A percentile compares a stretch with the other conserved stretches of the same genome.
phyloP scores from a whole-genome alignment of 2,797 vertebrate genomes.

The Eidolon dupreanum region DNA sequence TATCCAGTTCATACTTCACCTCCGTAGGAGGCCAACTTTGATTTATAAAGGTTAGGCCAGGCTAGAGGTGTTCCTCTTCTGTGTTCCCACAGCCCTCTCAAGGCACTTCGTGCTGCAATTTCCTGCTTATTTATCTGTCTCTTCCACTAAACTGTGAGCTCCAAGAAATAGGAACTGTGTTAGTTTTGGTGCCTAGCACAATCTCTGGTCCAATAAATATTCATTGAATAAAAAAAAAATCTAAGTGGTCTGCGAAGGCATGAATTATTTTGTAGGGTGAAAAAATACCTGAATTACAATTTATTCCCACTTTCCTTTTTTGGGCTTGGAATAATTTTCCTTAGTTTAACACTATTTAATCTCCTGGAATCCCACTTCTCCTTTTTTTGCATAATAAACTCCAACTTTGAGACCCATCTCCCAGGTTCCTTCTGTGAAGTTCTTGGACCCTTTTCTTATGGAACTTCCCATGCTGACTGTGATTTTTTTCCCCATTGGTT shows the following conservation, averaged over 20 bases:
- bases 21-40: neutral
- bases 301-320: conserved; percentile 11
- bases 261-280: neutral
- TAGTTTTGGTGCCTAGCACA: neutral
- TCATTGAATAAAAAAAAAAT: conserved; percentile 29
- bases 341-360: neutral
- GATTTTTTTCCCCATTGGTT: neutral
- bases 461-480: neutral
- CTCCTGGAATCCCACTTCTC: neutral
- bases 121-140: neutral
- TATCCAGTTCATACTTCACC: neutral
- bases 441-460: neutral
- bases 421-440: neutral
- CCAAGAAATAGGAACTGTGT: neutral
- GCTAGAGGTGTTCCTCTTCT: neutral
- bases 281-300: conserved; percentile 7
- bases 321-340: neutral
- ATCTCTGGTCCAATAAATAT: conserved; percentile 53
- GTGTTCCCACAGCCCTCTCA: neutral
- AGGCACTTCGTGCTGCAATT: neutral
- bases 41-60: neutral
- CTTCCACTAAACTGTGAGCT: neutral
- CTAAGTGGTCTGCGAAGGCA: conserved; percentile 14
- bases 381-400: conserved; percentile 4
- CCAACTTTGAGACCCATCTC: neutral